Conservation (phyloP, 64 coral and sea anemone species). For the Platygyra sinensis region DNA sequence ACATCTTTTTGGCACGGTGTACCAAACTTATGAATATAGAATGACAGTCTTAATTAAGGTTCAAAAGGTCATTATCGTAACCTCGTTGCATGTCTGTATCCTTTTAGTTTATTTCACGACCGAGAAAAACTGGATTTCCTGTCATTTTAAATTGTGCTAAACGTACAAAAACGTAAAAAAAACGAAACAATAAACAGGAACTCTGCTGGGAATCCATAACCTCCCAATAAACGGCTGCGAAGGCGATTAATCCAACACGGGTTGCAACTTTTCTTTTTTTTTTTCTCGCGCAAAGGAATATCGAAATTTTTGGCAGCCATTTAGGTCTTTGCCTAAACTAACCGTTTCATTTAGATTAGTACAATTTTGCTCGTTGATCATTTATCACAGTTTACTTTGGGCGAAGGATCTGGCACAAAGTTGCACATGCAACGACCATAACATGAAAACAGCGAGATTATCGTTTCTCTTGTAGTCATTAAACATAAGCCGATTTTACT, state of each 20-base stretch:
- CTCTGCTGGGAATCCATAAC: too few species aligned
- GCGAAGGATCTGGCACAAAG: background rate
- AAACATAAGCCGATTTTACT: background rate
- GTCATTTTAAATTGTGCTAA: background rate
- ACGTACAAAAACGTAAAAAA: background rate
- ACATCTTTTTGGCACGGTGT: background rate
- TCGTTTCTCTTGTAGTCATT: background rate
- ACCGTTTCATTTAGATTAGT: too few species aligned
- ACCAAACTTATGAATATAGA: background rate
- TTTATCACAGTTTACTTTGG: background rate
- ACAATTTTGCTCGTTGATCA: too few species aligned
- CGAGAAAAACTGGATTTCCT: background rate
- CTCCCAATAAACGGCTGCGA: too few species aligned
- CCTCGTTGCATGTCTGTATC: conserved; percentile 9
- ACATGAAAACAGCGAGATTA: background rate
- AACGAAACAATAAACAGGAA: background rate
- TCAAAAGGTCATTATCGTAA: background rate
- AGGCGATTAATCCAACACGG: too few species aligned
- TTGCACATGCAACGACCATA: background rate
- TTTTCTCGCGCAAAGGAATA: too few species aligned
- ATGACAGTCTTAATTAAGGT: conserved; percentile 1
- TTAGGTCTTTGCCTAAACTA: too few species aligned
- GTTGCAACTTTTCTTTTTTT: too few species aligned
- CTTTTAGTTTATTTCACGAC: background rate
- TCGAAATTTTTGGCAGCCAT: too few species aligned